phyloP scores from a whole-genome alignment of 2,888 invertebrate genomes.

The Dicycla oo region DNA sequence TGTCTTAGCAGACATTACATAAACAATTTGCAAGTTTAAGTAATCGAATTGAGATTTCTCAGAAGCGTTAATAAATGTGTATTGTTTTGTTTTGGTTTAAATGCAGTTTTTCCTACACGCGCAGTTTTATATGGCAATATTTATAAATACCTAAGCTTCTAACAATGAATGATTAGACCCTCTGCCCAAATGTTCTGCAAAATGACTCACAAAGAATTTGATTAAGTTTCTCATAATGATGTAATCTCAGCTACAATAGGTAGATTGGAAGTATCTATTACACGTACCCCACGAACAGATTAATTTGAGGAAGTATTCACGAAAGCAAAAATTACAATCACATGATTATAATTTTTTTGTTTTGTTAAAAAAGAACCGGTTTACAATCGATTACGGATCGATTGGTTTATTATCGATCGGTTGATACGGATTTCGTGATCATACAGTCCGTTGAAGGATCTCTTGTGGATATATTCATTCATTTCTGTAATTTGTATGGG shows the following conservation, averaged over 20 bases:
- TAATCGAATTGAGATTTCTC: too few species aligned
- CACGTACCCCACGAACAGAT: background rate
- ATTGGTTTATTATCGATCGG: too few species aligned
- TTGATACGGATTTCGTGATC: constrained; percentile 4
- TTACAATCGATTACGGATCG: constrained; percentile 4
- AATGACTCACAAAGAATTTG: background rate
- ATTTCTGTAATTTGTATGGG: too few species aligned
- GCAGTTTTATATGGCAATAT: constrained; percentile 2
- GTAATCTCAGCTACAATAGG: background rate
- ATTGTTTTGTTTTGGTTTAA: background rate
- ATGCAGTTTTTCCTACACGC: background rate
- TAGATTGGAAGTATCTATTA: background rate
- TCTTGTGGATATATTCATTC: background rate
- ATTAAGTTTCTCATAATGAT: background rate
- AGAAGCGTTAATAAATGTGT: too few species aligned
- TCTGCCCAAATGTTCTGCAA: background rate
- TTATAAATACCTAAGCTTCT: background rate
- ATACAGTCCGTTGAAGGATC: background rate
- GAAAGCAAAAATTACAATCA: too few species aligned
- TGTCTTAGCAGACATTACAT: too few species aligned
- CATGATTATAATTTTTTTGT: too few species aligned
- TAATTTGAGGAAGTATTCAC: constrained; percentile 14
- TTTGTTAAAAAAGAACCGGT: constrained; percentile 6
- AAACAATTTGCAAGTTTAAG: too few species aligned
- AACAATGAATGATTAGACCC: too few species aligned